Evolutionary conservation across 2,113 vertebrate species (phyloP).

Genomic region (Empidonax traillii): DNA sequence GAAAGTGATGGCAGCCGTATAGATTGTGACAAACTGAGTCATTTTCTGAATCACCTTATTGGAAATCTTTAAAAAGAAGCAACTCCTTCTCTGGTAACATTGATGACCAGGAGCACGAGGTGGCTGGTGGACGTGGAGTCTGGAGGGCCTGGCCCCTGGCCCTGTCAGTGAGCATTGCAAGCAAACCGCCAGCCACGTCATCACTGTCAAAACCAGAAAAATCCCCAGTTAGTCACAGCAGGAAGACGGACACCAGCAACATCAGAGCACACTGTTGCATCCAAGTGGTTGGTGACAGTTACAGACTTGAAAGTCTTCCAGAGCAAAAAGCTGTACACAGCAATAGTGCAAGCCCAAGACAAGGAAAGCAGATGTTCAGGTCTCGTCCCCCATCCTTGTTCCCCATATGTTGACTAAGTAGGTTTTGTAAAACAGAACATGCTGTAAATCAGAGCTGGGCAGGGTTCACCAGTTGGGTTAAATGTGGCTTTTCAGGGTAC

Average conservation of each 20-base stretch:
- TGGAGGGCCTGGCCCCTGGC: not conserved
- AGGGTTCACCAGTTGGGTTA: not conserved
- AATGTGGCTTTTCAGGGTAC: not conserved
- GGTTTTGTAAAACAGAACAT: not conserved
- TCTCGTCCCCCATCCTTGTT: constrained; percentile 19
- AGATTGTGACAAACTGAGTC: not conserved
- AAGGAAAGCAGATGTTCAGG: constrained; percentile 9
- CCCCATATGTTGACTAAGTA: not conserved
- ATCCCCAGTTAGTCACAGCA: not conserved
- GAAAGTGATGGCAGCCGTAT: not conserved
- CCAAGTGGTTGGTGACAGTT: constrained; percentile 21
- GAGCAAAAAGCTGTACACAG: not conserved
- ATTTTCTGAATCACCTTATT: not conserved
- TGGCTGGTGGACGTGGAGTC: not conserved
- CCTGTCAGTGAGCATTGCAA: not conserved
- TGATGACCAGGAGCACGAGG: accelerated
- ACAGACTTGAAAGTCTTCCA: constrained; percentile 27
- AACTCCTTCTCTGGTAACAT: not conserved
- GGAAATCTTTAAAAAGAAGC: constrained; percentile 14
- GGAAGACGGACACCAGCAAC: constrained; percentile 15
- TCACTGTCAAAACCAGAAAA: constrained; percentile 19
- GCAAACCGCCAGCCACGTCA: not conserved
- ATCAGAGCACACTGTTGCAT: not conserved
- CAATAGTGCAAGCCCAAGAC: not conserved
- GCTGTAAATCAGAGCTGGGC: not conserved